A percentile compares a stretch with the other conserved stretches of the same genome.
Evolutionary conservation across 2,113 vertebrate species (phyloP).

Genomic region (Antechinus flavipes): DNA sequence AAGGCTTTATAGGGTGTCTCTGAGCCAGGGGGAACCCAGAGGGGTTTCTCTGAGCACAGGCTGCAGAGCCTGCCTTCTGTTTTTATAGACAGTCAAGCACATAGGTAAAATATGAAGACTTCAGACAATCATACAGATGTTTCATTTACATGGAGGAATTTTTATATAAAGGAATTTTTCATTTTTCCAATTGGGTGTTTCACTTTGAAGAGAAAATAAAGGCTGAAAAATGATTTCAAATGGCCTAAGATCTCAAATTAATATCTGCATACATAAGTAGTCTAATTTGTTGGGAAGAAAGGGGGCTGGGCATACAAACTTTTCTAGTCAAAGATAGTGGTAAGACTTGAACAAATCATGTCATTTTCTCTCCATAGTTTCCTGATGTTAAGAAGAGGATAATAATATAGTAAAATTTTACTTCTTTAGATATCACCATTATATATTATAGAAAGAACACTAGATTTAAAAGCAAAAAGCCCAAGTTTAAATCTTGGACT

Average conservation of each 20-base stretch:
- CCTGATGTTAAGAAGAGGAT: background rate
- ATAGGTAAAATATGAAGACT: background rate
- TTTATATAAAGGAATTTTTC: background rate
- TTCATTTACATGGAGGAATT: background rate
- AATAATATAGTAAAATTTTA: background rate
- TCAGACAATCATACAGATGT: background rate
- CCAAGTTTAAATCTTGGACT: background rate
- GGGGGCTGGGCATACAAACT: constrained; percentile 19
- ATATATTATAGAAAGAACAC: background rate
- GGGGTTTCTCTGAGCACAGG: background rate
- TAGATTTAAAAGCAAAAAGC: background rate
- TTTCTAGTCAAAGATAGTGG: background rate
- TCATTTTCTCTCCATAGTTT: background rate
- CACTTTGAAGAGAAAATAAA: constrained; percentile 17
- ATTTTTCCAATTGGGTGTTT: background rate
- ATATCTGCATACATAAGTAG: background rate
- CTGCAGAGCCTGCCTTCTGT: background rate
- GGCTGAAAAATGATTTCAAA: constrained; percentile 27
- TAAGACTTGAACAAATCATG: background rate
- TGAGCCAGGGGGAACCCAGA: background rate
- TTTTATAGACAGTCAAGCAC: background rate
- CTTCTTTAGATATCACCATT: background rate
- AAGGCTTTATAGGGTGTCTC: background rate
- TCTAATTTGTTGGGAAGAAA: constrained; percentile 4
- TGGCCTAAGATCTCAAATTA: background rate